Base-by-base conservation (phyloP, 2,797 vertebrate species). In the Momotus momota region DNA sequence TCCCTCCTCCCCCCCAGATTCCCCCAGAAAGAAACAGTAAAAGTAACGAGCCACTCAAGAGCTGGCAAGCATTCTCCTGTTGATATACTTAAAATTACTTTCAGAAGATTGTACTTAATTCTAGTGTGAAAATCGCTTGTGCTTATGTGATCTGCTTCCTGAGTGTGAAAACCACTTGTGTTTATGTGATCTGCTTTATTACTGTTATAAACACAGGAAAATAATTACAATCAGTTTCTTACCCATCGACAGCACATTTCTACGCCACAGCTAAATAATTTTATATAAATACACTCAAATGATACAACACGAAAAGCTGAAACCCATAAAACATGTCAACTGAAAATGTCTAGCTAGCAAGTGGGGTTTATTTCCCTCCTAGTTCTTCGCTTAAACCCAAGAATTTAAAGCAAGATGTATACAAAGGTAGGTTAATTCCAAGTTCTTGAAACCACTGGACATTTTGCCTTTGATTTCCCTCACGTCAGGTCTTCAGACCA, bases 31-130 rank as follows among this genome's bases (percentile, higher is more conserved):
- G 75, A 75, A 84, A 48, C 23, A 86, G 57, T 69, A 80, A 64
- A 95, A 88, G 40, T 69, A 83, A 61, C 1, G 1, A 81, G 83
- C 87, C 88, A 88, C 67, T 82, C 35, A 77, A 86, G 40, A 86
- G 48, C 62, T 93, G 78, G 74, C 57, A 89, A 88, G 51, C 2
- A 2, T 67, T 90, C 85, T 94, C 64, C 41, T 67, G 71, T 58
- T 8, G 6, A 88, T 86, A 81, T 26, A 52, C 54, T 64, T 91
- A 40, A 89, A 86, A 91, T 87, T 81, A 92, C 78, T 79, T 94
- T 95, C 74, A 95, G 51, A 58, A 71, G 52, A 92, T 86, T 94
- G 80, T 67, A 67, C 61, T 96, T 94, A 90, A 55, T 95, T 92
- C 67, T 81, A 83, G 93, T 81, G 71, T 66, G 83, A 94, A 95